A percentile compares a stretch with the other conserved stretches of the same genome.
Evolutionary conservation across 2,888 invertebrate genomes (phyloP).

Genomic region (Branchipolynoe longqiensis): DNA sequence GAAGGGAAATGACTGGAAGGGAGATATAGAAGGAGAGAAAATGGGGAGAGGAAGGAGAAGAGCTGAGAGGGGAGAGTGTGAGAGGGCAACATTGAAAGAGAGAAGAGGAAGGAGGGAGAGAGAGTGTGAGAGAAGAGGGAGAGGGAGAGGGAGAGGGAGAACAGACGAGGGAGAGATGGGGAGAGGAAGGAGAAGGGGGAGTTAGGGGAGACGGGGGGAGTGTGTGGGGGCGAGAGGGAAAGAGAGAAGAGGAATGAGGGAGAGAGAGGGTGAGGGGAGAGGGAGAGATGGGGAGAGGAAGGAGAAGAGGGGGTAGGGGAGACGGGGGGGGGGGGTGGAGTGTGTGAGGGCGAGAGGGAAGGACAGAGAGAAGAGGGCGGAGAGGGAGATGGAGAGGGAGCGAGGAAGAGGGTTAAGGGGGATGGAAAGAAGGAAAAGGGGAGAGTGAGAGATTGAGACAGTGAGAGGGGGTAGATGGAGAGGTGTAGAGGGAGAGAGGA

Average conservation of each 20-base stretch:
- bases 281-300: not conserved
- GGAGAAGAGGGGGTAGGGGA: not conserved
- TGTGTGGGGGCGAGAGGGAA: not conserved
- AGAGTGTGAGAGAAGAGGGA: not conserved
- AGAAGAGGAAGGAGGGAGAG: not conserved
- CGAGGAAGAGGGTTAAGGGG: too few relatives aligned
- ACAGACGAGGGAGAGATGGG: not conserved
- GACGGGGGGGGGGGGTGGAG: too few relatives aligned
- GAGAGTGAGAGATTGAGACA: too few relatives aligned
- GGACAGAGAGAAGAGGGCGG: too few relatives aligned
- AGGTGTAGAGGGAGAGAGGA: too few relatives aligned
- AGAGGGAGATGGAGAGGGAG: too few relatives aligned
- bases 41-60: not conserved
- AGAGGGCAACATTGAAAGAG: not conserved
- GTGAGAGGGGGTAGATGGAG: too few relatives aligned
- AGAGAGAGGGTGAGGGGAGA: not conserved
- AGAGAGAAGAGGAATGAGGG: not conserved
- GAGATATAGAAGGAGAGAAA: not conserved
- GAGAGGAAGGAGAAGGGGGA: not conserved
- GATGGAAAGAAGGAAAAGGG: too few relatives aligned
- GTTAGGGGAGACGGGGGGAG: not conserved
- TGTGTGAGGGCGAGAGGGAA: too few relatives aligned
- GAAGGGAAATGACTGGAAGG: conserved; percentile 16
- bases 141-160: not conserved
- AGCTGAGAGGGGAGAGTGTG: not conserved